Evolutionary conservation across 2,113 vertebrate genomes (phyloP).

Genomic region (Thamnaconus septentrionalis): DNA sequence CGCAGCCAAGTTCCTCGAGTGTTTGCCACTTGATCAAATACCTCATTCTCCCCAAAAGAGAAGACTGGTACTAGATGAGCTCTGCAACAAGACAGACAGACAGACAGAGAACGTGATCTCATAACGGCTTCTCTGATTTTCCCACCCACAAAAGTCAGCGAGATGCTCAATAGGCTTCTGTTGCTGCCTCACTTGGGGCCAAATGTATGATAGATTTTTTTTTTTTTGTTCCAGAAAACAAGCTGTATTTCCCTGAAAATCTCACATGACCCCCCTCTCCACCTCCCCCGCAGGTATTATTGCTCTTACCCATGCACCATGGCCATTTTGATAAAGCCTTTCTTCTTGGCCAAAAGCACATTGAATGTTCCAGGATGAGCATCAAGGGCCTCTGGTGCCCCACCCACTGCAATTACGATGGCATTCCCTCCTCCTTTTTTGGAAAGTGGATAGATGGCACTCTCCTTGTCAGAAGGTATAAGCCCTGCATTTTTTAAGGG

Average conservation of each 20-base stretch:
- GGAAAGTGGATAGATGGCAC: constrained; percentile 75
- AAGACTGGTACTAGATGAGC: constrained; percentile 84
- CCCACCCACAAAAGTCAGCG: constrained; percentile 16
- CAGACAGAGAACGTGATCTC: too few relatives aligned
- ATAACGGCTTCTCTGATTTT: constrained; percentile 8
- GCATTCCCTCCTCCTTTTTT: constrained; percentile 75
- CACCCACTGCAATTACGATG: constrained; percentile 83
- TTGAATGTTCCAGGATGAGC: constrained; percentile 83
- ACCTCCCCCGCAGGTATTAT: neutral
- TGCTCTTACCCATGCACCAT: constrained; percentile 83
- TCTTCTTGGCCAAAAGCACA: constrained; percentile 83
- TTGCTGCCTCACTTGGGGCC: constrained; percentile 16
- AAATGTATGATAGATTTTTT: neutral
- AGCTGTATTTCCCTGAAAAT: constrained; percentile 7
- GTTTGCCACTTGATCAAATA: constrained; percentile 88
- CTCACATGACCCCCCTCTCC: neutral
- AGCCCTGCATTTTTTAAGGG: constrained; percentile 76
- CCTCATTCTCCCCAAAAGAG: constrained; percentile 93
- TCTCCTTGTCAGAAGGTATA: constrained; percentile 84
- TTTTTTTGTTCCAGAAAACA: constrained; percentile 12
- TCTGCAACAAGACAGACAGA: neutral
- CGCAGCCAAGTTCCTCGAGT: constrained; percentile 82
- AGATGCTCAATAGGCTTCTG: constrained; percentile 36
- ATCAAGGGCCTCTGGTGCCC: constrained; percentile 86
- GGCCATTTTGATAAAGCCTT: constrained; percentile 91